Conservation (phyloP, 1,140 invertebrate genomes). For the Listronotus oregonensis region DNA sequence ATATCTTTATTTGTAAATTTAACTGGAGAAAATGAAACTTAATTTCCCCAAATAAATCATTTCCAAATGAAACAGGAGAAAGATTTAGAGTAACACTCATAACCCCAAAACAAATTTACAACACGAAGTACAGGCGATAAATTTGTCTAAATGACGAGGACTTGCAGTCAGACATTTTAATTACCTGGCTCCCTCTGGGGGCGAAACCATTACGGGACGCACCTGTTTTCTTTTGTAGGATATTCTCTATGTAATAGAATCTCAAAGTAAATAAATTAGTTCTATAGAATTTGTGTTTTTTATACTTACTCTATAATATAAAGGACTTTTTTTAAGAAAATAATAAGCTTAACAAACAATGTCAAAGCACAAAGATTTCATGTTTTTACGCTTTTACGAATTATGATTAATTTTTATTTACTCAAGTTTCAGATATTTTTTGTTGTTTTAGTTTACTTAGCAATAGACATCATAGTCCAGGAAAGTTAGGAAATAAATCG, state of each 20-base stretch:
- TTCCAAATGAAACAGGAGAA: constrained; percentile 25
- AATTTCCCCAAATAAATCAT: constrained; percentile 22
- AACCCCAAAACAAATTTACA: constrained; percentile 50
- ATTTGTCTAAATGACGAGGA: constrained; percentile 49
- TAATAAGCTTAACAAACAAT: too few relatives aligned
- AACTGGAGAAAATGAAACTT: neutral
- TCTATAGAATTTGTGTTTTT: too few relatives aligned
- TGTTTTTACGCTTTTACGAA: too few relatives aligned
- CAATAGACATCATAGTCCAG: too few relatives aligned
- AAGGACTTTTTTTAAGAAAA: too few relatives aligned
- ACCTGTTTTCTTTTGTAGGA: constrained; percentile 39
- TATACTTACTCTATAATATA: too few relatives aligned
- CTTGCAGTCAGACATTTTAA: constrained; percentile 51
- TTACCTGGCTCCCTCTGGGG: constrained; percentile 41
- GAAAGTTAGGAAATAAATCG: too few relatives aligned
- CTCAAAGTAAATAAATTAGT: neutral
- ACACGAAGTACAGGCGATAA: constrained; percentile 49
- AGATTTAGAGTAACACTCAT: constrained; percentile 48
- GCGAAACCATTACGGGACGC: constrained; percentile 28
- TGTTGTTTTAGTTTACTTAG: too few relatives aligned
- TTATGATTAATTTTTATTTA: too few relatives aligned
- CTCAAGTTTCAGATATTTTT: too few relatives aligned
- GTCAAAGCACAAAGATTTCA: too few relatives aligned
- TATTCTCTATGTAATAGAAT: constrained; percentile 22
- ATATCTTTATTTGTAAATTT: too few relatives aligned